phyloP scores from a whole-genome alignment of 2,113 vertebrate species.

The Semnornis frantzii region DNA sequence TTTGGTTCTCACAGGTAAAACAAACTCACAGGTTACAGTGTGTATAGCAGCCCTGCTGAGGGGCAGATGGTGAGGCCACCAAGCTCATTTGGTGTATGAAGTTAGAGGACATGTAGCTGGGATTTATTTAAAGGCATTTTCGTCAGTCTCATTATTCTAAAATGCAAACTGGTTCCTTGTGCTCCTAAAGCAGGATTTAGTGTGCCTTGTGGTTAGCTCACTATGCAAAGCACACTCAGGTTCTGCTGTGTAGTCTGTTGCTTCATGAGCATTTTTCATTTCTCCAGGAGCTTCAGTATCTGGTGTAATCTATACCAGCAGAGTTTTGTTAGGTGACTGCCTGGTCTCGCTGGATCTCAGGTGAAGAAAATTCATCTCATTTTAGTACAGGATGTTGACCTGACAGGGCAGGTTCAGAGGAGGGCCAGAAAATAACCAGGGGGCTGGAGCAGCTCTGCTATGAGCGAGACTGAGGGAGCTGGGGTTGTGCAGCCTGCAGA shows the following conservation, averaged over 20 bases:
- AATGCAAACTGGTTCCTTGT: neutral
- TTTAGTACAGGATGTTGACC: too few species aligned
- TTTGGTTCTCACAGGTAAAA: neutral
- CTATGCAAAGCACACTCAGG: neutral
- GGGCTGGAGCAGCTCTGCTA: too few species aligned
- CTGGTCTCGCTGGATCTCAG: neutral
- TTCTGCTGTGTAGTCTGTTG: neutral
- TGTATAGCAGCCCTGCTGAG: neutral
- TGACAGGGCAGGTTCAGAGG: too few species aligned
- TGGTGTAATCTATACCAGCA: neutral
- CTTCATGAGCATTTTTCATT: neutral
- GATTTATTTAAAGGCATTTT: neutral
- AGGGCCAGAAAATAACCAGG: too few species aligned
- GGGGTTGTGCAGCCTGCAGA: too few species aligned
- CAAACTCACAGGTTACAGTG: neutral
- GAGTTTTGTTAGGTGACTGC: neutral
- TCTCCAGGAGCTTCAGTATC: neutral
- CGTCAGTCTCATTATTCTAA: constrained; percentile 2
- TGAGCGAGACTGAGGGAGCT: too few species aligned
- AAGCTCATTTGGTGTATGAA: neutral
- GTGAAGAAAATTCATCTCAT: too few species aligned
- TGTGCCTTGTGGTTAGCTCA: neutral
- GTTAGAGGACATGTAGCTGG: neutral
- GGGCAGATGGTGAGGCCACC: neutral
- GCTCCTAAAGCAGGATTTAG: neutral